Evolutionary conservation across 2,113 vertebrate genomes (phyloP), one percentile per base, ranked within the genome.

Genomic region (Athene cunicularia): DNA sequence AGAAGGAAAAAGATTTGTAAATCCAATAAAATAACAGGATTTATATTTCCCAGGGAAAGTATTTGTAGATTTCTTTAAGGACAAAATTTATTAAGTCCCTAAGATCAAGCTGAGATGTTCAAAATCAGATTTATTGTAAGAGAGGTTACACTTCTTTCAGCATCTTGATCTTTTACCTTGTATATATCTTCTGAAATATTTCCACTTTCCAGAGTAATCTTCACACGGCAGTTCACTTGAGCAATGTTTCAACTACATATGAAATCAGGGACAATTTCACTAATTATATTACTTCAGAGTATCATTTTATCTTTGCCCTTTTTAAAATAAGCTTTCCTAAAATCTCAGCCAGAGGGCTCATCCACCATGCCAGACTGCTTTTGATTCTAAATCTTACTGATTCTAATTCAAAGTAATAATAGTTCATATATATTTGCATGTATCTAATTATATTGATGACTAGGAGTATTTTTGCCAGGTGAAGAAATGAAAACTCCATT

Each of bases 151-250:
- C 19, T 60, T 96, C 66, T 91, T 95, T 92, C 82, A 77, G 56
- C 62, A 90, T 68, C 49, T 53, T 91, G 50, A 90, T 94, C 77
- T 96, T 97, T 94, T 88, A 95, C 95, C 49, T 74, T 74, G 39
- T 79, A 21, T 83, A 74, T 88, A 62, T 95, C 71, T 98, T 97
- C 90, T 96, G 84, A 97, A 96, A 80, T 95, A 80, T 91, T 97
- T 97, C 77, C 60, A 84, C 82, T 91, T 95, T 88, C 50, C 76
- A 67, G 80, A 86, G 53, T 80, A 94, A 72, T 96, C 90, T 91
- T 73, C 72, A 83, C 23, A 66, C 35, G 83, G 50, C 23, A 63
- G 90, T 96, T 94, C 70, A 63, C 47, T 45, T 92, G 82, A 80
- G 49, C 56, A 82, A 75, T 66, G 59, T 83, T 95, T 85, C 86